Base-by-base conservation (phyloP, 1,140 invertebrate species). In the Andricus grossulariae region DNA sequence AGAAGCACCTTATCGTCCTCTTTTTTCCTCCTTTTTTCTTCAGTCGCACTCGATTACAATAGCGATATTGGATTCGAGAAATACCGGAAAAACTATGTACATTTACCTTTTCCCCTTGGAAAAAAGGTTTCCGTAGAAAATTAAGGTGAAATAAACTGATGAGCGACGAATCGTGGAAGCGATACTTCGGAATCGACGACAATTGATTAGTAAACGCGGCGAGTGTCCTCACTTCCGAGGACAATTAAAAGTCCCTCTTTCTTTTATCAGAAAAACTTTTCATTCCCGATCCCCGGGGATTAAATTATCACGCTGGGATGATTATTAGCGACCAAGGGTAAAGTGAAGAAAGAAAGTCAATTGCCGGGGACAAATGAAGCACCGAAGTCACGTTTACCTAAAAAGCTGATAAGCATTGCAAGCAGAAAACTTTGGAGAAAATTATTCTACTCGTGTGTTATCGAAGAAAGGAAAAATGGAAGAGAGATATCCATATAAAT, bases 211-310 rank as follows among this genome's bases (percentile, higher is more conserved):
- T 16, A 66, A 66, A 66, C 25, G 54, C 54, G 19, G 54, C n/a
- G 54, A 55, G 54, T 55, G 54, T 55, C 21, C 60, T 39, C 16
- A 25, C 21, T 60, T 60, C 21, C 57, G 21, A 60, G 57, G 57
- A 60, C 13, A 45, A 66, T 66, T 66, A 66, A 66, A 66, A 66
- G 60, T 66, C 60, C 39, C 60, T n/a, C 25, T 25, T 60, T 60
- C 60, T 66, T 45, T 66, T 66, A 66, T 66, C 57, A 16, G 25
- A 66, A 66, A 66, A 66, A 39, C 60, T 66, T 66, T n/a, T 66
- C 25, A 66, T 66, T 66, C n/a, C 13, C 60, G 60, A 66, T 66
- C 60, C 57, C 16, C 32, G 60, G 32, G 60, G 60, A 39, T 66
- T 66, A 66, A 66, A 66, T 66, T 66, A 66, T 66, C 60, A 66